phyloP scores from a whole-genome alignment of 2,888 invertebrate genomes.

The Keiferia lycopersicella region DNA sequence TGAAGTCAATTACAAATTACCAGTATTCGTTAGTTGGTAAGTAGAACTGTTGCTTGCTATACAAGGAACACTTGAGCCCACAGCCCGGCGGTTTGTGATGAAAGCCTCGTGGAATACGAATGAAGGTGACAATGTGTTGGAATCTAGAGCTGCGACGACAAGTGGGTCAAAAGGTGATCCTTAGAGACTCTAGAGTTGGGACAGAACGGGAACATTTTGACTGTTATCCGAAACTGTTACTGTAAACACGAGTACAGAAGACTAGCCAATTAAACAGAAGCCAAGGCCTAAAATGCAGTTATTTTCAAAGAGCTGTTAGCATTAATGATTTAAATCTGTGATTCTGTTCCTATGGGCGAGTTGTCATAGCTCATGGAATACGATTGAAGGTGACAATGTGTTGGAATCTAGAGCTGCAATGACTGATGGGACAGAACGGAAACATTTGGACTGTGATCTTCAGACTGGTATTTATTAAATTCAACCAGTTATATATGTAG shows the following conservation, averaged over 20 bases:
- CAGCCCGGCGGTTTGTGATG: conserved; percentile 59
- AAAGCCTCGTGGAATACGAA: conserved; percentile 50
- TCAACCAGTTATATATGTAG: too few species aligned
- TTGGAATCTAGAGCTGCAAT: conserved; percentile 64
- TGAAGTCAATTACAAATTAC: too few species aligned
- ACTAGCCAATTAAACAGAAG: too few species aligned
- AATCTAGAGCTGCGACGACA: conserved; percentile 62
- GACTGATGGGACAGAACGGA: conserved; percentile 77
- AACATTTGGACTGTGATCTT: too few species aligned
- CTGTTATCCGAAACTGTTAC: background rate
- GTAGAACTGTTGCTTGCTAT: too few species aligned
- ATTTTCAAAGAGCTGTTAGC: too few species aligned
- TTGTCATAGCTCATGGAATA: conserved; percentile 47
- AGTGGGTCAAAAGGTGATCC: conserved; percentile 79
- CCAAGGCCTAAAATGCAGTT: too few species aligned
- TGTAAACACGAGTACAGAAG: too few species aligned
- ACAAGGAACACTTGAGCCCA: conserved; percentile 67
- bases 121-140: conserved; percentile 66
- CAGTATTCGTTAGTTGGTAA: too few species aligned
- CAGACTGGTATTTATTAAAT: too few species aligned
- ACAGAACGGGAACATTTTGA: background rate
- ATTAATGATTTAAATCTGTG: too few species aligned
- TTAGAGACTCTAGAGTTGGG: conserved; percentile 27
- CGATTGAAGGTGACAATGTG: conserved; percentile 60
- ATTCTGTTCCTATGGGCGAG: too few species aligned